These are phyloP conservation scores for Pogonomyrmex barbatus DNA, from an alignment of 1,140 invertebrate genomes.

Conservation along the genomic window DNA sequence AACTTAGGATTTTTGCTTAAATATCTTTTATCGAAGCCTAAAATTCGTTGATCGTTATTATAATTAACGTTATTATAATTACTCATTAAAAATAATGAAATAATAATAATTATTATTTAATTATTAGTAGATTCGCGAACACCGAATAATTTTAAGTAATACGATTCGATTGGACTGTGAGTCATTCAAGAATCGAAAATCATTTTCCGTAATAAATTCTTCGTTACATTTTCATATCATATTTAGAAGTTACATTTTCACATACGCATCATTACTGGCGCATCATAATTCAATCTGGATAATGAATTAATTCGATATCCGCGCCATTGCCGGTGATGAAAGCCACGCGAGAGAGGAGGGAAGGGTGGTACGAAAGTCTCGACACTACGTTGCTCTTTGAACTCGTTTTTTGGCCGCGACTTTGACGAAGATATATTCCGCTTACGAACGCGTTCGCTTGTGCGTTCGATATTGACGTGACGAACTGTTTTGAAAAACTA, in stretches of 20 bases:
- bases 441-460: conserved; percentile 39
- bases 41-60: too few relatives aligned
- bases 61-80: not conserved
- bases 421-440: conserved; percentile 64
- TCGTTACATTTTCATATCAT: not conserved
- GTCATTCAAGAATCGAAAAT: not conserved
- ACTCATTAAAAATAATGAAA: not conserved
- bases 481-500: conserved; percentile 53
- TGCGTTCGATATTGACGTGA: conserved; percentile 59
- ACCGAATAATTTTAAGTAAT: not conserved
- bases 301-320: conserved; percentile 53
- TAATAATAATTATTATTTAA: not conserved
- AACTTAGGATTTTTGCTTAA: not conserved
- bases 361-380: conserved; percentile 3
- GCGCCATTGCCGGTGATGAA: conserved; percentile 23
- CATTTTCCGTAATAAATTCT: conserved; percentile 16
- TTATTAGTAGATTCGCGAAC: not conserved
- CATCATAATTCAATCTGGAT: conserved; percentile 44
- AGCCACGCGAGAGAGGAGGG: not conserved
- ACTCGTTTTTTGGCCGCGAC: conserved; percentile 34
- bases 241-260: conserved; percentile 25
- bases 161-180: not conserved
- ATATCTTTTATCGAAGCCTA: not conserved
- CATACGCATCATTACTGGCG: not conserved
- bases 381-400: conserved; percentile 46